Evolutionary conservation across 2,797 vertebrate species (phyloP).

Genomic region (Schizothorax lantsangensis): DNA sequence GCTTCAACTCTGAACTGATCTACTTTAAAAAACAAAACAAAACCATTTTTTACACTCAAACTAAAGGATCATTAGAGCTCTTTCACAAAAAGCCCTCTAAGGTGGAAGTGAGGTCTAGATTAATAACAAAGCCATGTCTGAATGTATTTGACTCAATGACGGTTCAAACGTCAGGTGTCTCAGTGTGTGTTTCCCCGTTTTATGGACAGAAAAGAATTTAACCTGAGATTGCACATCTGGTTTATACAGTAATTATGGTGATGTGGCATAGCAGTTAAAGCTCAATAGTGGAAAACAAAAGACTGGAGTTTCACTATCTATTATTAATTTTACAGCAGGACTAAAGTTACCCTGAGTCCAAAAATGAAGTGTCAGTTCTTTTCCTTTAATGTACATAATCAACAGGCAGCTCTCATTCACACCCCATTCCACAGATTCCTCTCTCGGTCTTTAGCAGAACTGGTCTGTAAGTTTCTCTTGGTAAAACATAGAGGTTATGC

Average conservation of each 20-base stretch:
- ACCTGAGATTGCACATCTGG: neutral
- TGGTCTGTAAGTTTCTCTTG: constrained; percentile 91
- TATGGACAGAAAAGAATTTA: neutral
- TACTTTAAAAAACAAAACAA: neutral
- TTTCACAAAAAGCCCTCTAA: neutral
- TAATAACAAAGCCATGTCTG: neutral
- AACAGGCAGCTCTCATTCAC: neutral
- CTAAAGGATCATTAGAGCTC: neutral
- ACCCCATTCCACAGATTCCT: neutral
- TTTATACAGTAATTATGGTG: neutral
- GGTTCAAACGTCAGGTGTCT: neutral
- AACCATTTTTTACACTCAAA: neutral
- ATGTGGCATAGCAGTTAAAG: neutral
- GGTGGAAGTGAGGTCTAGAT: neutral
- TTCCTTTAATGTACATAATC: neutral
- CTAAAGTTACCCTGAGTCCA: neutral
- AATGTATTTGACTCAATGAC: neutral
- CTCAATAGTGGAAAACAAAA: neutral
- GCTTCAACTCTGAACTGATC: neutral
- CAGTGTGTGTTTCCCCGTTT: neutral
- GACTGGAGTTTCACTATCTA: neutral
- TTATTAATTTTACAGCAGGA: neutral
- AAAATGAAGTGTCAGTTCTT: neutral
- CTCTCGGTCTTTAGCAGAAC: constrained; percentile 79
- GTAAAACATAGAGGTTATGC: constrained; percentile 90